Evolutionary conservation across 2,888 invertebrate genomes (phyloP).

Genomic region (Melipona bicolor): DNA sequence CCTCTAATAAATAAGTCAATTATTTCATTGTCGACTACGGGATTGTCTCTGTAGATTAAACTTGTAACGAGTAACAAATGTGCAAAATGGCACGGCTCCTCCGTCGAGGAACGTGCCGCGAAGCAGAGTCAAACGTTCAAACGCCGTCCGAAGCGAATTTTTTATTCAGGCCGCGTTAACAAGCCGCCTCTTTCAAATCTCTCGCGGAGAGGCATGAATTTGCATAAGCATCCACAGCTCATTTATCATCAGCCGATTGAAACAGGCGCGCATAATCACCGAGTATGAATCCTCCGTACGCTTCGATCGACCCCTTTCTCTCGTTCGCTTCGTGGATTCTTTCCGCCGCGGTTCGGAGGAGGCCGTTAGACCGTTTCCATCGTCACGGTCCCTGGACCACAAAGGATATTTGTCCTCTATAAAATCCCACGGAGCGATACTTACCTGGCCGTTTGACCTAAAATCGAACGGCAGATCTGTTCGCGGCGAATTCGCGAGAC

Average conservation of each 20-base stretch:
- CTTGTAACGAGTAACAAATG: too few relatives aligned
- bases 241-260: background rate
- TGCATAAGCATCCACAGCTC: background rate
- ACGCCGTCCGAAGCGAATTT: too few relatives aligned
- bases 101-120: too few relatives aligned
- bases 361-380: constrained; percentile 66
- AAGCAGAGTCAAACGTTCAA: too few relatives aligned
- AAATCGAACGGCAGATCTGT: constrained; percentile 31
- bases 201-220: background rate
- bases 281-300: background rate
- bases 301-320: constrained; percentile 30
- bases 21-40: too few relatives aligned
- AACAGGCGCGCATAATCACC: background rate
- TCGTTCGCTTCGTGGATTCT: constrained; percentile 1
- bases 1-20: too few relatives aligned
- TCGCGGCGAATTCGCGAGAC: constrained; percentile 26
- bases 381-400: constrained; percentile 64
- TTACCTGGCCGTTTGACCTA: constrained; percentile 25
- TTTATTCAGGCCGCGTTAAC: too few relatives aligned
- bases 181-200: too few relatives aligned
- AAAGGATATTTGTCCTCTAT: constrained; percentile 63
- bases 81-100: too few relatives aligned
- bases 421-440: background rate
- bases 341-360: constrained; percentile 8
- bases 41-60: too few relatives aligned